A percentile compares a stretch with the other conserved stretches of the same genome.
phyloP scores from a whole-genome alignment of 2,797 vertebrate genomes.

The Cyclopterus lumpus region DNA sequence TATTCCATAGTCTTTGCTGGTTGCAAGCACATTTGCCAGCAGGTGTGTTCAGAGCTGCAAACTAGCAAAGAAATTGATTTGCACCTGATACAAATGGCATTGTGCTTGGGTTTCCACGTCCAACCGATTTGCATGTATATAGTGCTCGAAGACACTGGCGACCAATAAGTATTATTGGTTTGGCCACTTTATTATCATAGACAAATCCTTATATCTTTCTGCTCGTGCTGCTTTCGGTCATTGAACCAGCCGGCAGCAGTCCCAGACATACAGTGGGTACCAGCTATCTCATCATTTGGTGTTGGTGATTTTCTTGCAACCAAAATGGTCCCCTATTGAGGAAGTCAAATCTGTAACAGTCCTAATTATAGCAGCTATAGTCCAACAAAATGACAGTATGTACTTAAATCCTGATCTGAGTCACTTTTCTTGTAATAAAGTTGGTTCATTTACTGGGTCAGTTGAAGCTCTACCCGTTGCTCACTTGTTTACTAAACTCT shows the following conservation, averaged over 20 bases:
- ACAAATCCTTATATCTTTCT: background rate
- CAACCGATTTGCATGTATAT: background rate
- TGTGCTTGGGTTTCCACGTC: background rate
- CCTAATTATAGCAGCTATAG: background rate
- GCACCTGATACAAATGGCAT: background rate
- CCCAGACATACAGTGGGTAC: background rate
- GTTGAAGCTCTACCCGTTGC: background rate
- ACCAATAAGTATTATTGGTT: background rate
- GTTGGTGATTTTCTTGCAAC: background rate
- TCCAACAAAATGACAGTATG: background rate
- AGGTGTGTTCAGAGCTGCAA: background rate
- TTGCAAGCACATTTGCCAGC: background rate
- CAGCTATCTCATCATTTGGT: background rate
- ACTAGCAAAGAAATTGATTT: background rate
- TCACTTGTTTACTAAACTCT: background rate
- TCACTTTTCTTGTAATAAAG: background rate
- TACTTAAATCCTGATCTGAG: background rate
- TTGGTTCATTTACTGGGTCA: background rate
- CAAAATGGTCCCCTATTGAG: background rate
- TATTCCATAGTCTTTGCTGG: background rate
- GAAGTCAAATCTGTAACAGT: constrained; percentile 1
- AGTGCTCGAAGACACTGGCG: background rate
- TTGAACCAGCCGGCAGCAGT: background rate
- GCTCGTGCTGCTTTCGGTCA: background rate
- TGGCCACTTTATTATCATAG: background rate